Percentiles rank a stretch among this genome's conserved stretches.
Conservation (phyloP, 92 coral and sea anemone genomes). For the Bergia sp. region DNA sequence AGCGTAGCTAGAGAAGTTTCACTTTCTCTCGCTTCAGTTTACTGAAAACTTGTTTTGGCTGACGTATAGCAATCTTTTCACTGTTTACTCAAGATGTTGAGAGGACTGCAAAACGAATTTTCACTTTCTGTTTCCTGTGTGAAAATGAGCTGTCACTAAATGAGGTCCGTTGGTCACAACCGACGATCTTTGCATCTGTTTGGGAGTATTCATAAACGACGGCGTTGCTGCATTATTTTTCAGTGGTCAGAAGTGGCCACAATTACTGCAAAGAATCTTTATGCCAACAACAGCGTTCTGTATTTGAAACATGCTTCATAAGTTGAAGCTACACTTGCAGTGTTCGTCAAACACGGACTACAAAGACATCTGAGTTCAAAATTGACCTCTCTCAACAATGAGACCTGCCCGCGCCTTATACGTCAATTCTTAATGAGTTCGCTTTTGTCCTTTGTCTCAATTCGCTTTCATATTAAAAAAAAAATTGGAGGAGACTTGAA, state of each 20-base stretch:
- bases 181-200: slow-evolving; percentile 30
- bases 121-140: slow-evolving; percentile 25
- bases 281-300: background rate
- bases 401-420: background rate
- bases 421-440: background rate
- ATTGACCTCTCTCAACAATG: slow-evolving; percentile 22
- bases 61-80: background rate
- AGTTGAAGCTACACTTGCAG: background rate
- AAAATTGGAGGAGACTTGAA: background rate
- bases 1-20: background rate
- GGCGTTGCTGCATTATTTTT: background rate
- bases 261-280: background rate
- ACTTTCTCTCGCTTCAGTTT: background rate
- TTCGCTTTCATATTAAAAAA: background rate
- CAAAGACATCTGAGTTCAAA: background rate
- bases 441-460: slow-evolving; percentile 18
- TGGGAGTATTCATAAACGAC: background rate
- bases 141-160: slow-evolving; percentile 36
- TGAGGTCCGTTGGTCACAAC: background rate
- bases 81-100: background rate
- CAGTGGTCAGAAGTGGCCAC: background rate
- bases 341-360: background rate
- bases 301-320: background rate
- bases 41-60: background rate
- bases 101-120: background rate